Evolutionary conservation across 2,113 vertebrate genomes (phyloP).

Genomic region (Alosa alosa): DNA sequence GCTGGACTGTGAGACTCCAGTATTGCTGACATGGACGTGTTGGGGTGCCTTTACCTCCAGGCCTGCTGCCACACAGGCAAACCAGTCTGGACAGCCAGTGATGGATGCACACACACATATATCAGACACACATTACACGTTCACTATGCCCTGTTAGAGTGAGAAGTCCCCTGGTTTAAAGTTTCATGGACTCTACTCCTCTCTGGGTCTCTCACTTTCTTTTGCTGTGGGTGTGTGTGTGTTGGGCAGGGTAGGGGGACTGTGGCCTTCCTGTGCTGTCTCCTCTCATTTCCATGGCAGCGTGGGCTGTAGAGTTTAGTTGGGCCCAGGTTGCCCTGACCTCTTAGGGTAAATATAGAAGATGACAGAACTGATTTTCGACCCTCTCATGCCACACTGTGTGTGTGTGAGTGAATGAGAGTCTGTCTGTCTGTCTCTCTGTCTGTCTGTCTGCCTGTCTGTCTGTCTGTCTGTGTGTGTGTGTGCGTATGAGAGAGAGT

Average conservation of each 20-base stretch:
- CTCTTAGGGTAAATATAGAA: neutral
- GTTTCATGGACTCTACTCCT: too few relatives aligned
- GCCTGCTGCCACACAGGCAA: neutral
- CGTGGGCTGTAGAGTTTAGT: neutral
- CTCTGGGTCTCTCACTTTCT: too few relatives aligned
- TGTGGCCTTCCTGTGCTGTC: neutral
- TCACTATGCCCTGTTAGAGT: neutral
- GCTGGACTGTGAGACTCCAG: neutral
- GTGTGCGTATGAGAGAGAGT: too few relatives aligned
- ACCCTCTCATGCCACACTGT: neutral
- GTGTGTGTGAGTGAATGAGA: neutral
- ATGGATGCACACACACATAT: neutral
- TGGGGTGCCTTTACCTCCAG: neutral
- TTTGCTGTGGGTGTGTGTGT: neutral
- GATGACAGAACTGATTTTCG: neutral
- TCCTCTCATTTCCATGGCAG: conserved; percentile 5
- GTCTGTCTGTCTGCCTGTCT: too few relatives aligned
- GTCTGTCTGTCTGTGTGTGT: too few relatives aligned
- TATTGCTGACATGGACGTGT: neutral
- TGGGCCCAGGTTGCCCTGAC: neutral
- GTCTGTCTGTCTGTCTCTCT: too few relatives aligned
- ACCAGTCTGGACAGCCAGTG: conserved; percentile 1
- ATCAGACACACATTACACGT: neutral
- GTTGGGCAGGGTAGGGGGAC: neutral
- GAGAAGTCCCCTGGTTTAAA: too few relatives aligned